Percentiles rank a stretch among this genome's conserved stretches.
Evolutionary conservation across 2,888 invertebrate genomes (phyloP).

Genomic region (Ophioninae sp.): DNA sequence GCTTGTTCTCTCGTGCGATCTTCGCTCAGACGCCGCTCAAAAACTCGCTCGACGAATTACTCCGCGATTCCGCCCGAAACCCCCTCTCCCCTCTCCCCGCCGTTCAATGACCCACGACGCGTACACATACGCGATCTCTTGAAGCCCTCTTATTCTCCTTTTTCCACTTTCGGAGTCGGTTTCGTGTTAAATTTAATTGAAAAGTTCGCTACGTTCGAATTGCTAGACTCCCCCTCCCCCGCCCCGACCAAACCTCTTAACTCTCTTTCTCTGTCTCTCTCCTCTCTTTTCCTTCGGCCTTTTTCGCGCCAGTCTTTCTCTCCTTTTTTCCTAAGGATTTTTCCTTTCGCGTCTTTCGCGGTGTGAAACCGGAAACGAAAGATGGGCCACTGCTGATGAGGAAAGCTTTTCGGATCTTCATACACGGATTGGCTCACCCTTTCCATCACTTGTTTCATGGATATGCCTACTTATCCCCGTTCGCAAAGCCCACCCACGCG

Average conservation of each 20-base stretch:
- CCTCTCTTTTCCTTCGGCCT: conserved; percentile 41
- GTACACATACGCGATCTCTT: conserved; percentile 24
- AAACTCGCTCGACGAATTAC: conserved; percentile 65
- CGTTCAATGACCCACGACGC: conserved; percentile 58
- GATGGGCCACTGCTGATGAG: conserved; percentile 34
- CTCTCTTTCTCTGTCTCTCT: conserved; percentile 8
- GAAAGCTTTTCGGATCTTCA: conserved; percentile 44
- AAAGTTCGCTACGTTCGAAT: conserved; percentile 57
- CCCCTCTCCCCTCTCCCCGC: neutral
- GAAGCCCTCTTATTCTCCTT: conserved; percentile 42
- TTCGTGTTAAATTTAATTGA: conserved; percentile 64
- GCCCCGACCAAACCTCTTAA: conserved; percentile 16
- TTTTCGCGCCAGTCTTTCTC: conserved; percentile 37
- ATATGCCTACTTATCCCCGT: conserved; percentile 1
- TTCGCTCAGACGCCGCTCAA: conserved; percentile 58
- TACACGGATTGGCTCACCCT: conserved; percentile 34
- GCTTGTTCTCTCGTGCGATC: conserved; percentile 51
- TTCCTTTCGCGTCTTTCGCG: conserved; percentile 50
- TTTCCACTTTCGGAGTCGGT: conserved; percentile 51
- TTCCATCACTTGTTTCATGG: conserved; percentile 2
- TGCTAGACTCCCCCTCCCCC: conserved; percentile 49
- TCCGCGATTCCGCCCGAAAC: conserved; percentile 22
- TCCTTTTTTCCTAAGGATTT: conserved; percentile 49
- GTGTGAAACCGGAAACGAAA: conserved; percentile 37
- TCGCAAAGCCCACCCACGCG: neutral